Evolutionary conservation across 2,797 vertebrate species (phyloP).

Genomic region (Ispidina lecontei): DNA sequence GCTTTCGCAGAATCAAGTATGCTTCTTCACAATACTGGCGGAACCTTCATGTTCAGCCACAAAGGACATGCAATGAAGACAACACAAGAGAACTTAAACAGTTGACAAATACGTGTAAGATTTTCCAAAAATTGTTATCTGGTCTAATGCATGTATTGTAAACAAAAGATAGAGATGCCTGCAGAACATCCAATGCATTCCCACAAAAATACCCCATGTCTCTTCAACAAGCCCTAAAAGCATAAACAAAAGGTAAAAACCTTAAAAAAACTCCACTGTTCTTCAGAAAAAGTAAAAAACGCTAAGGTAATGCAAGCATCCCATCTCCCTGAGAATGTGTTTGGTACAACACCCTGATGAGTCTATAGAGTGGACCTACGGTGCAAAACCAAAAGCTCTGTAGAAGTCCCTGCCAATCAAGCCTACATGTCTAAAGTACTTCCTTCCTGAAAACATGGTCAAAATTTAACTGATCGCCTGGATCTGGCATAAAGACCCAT

Average conservation of each 20-base stretch:
- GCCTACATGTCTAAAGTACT: not conserved
- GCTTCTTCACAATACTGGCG: slow-evolving; percentile 96
- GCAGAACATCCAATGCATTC: not conserved
- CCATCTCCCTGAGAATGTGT: not conserved
- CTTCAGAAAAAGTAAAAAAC: not conserved
- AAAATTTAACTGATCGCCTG: not conserved
- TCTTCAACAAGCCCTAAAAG: not conserved
- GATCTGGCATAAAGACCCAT: not conserved
- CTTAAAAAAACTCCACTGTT: not conserved
- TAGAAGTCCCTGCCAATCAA: not conserved
- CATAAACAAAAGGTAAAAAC: not conserved
- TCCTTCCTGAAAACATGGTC: not conserved
- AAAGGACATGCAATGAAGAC: not conserved
- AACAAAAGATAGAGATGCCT: not conserved
- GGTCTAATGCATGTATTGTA: not conserved
- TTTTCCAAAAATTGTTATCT: not conserved
- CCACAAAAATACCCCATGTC: not conserved
- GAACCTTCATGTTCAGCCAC: slow-evolving; percentile 80
- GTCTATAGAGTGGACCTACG: fast-evolving
- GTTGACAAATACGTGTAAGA: fast-evolving
- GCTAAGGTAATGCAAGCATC: not conserved
- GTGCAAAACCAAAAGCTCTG: not conserved
- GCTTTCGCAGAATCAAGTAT: slow-evolving; percentile 91
- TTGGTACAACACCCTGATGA: not conserved
- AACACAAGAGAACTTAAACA: not conserved